phyloP scores from a whole-genome alignment of 2,797 vertebrate genomes.

The Poeciliopsis gracilis region DNA sequence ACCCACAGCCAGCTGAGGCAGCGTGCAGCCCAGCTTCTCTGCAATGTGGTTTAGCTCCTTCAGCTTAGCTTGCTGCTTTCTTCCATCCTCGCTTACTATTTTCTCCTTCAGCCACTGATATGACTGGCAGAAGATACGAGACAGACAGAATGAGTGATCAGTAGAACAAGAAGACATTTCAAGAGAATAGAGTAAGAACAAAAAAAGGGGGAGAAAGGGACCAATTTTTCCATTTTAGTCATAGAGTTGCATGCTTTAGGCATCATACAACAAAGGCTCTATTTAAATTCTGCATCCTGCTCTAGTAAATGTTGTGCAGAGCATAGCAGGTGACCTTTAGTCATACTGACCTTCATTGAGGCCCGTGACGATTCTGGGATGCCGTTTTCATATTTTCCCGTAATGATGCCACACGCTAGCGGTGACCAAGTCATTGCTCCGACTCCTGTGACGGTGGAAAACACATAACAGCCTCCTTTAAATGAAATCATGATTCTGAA shows the following conservation, averaged over 20 bases:
- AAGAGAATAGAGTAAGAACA: not conserved
- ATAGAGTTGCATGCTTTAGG: not conserved
- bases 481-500: not conserved
- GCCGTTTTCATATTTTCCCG: constrained; percentile 96
- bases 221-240: not conserved
- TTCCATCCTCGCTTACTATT: constrained; percentile 94
- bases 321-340: not conserved
- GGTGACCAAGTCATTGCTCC: constrained; percentile 99
- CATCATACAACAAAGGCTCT: not conserved
- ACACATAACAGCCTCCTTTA: not conserved
- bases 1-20: constrained; percentile 98
- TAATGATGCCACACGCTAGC: constrained; percentile 96
- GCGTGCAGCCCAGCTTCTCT: constrained; percentile 93
- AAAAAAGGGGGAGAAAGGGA: too few relatives aligned
- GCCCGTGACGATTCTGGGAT: constrained; percentile 96
- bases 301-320: not conserved
- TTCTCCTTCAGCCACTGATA: constrained; percentile 99
- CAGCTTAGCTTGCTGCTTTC: constrained; percentile 94
- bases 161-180: not conserved
- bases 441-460: constrained; percentile 83
- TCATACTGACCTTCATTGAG: constrained; percentile 89
- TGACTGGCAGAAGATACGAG: constrained; percentile 77
- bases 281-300: not conserved
- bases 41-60: constrained; percentile 94
- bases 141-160: not conserved